Evolutionary conservation across 2,797 vertebrate species (phyloP), one percentile per base, ranked within the genome.

Genomic region (Amblyraja radiata): DNA sequence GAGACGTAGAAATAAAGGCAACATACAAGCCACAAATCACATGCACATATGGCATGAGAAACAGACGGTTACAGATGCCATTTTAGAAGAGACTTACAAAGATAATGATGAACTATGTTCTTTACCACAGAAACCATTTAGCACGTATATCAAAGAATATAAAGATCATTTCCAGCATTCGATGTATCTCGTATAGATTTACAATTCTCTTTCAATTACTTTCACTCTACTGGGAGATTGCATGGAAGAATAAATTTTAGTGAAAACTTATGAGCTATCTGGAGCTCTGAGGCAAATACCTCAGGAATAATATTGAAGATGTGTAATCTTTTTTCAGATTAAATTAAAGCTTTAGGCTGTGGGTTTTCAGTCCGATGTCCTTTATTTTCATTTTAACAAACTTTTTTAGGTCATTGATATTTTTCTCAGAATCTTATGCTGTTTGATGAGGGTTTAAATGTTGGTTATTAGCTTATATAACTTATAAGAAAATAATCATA

Each of bases 121-220:
- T 21, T 16, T 88, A 16, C 61, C 18, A 88, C 61, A 88, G 63
- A 65, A 18, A 61, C 84, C 28, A 8, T 18, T 65, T 32, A n/a
- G 58, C n/a, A 88, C n/a, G n/a, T 65, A 65, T 5, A 63, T 65
- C 58, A 88, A 63, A 88, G 84, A 88, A n/a, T 8, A 65, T 88
- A 18, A 18, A 88, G 61, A 32, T 21, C 7, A 88, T 88, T 88
- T 88, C 61, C 61, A 32, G 14, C 84, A 65, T 61, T 65, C 61
- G 18, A 14, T 65, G 83, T 63, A 65, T 65, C 58, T 63, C 63
- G n/a, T 18, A 65, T 65, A 88, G 84, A 88, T 65, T 65, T 65
- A 65, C 61, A 65, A 88, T 65, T 65, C n/a, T 65, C 63, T 88
- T 88, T 63, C 84, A 88, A 88, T 88, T 88, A 16, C n/a, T 88